Conservation (phyloP, 2,888 invertebrate species). For the Pyralis farinalis region DNA sequence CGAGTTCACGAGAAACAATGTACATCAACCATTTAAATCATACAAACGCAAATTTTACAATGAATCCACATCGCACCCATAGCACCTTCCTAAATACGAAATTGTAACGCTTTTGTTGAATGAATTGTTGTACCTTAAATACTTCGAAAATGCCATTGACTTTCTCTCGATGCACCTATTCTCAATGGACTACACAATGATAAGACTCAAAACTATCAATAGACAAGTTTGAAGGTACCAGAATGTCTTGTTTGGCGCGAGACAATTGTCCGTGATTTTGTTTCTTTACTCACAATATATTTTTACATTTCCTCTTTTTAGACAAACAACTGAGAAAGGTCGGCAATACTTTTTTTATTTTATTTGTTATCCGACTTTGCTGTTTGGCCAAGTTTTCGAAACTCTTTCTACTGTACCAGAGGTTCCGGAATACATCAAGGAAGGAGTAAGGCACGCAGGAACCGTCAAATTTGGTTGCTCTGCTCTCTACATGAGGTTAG, state of each 20-base stretch:
- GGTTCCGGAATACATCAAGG: too few relatives aligned
- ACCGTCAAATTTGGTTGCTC: too few relatives aligned
- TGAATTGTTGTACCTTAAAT: constrained; percentile 25
- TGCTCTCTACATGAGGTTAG: too few relatives aligned
- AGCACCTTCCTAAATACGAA: too few relatives aligned
- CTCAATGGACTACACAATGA: constrained; percentile 34
- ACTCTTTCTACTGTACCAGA: too few relatives aligned
- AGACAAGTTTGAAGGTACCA: neutral
- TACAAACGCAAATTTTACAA: too few relatives aligned
- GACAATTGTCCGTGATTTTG: constrained; percentile 1
- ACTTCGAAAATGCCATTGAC: constrained; percentile 34
- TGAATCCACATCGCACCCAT: too few relatives aligned
- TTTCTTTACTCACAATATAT: constrained; percentile 2
- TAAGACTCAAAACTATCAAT: constrained; percentile 26
- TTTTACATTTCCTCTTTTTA: constrained; percentile 6
- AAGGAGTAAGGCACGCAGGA: too few relatives aligned
- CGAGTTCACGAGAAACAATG: too few relatives aligned
- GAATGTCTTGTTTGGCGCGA: constrained; percentile 2
- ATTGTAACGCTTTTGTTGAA: too few relatives aligned
- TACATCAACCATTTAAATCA: too few relatives aligned
- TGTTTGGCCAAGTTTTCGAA: constrained; percentile 1
- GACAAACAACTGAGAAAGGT: constrained; percentile 1
- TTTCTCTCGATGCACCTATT: constrained; percentile 45
- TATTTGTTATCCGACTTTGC: neutral
- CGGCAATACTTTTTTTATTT: constrained; percentile 3